These are phyloP conservation scores for Felis catus DNA, from an alignment of 2,113 vertebrate species.

Conservation along the genomic window F.catus_Fca126_mat1.0 CM031416.1:70478001-70478500, in stretches of 20 bases:
- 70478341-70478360: background rate
- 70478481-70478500: slow-evolving; percentile 2
- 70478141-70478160: background rate
- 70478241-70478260: background rate
- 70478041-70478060: background rate
- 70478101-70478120: background rate
- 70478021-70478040: slow-evolving; percentile 6
- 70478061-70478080: background rate
- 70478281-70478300: background rate
- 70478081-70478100: slow-evolving; percentile 15
- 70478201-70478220: background rate
- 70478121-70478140: slow-evolving; percentile 16
- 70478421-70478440: background rate
- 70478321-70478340: slow-evolving; percentile 31
- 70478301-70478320: background rate
- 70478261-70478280: background rate
- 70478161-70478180: background rate
- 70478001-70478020: background rate
- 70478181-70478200: background rate
- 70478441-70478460: background rate
- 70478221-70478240: slow-evolving; percentile 12
- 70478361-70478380: background rate
- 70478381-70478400: background rate
- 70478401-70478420: background rate
- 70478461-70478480: slow-evolving; percentile 11